Evolutionary conservation across 2,888 invertebrate species (phyloP), one percentile per base, ranked within the genome.

Genomic region (Linyphia triangularis): DNA sequence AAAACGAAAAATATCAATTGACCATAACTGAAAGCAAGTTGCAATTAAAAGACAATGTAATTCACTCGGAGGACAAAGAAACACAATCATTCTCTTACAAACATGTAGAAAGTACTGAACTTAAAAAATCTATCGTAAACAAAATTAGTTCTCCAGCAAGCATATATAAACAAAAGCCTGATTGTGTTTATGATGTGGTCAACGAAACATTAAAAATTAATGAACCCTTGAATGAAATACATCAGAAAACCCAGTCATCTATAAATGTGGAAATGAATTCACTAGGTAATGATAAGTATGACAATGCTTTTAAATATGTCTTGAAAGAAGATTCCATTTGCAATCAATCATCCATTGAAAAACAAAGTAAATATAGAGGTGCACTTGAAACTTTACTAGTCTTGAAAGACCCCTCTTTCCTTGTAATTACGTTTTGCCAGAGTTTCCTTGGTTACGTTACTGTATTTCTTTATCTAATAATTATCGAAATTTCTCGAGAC

Each of bases 401-500:
- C 9, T 43, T 72, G 22, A 22, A 24, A 24, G 51, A 72, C 22
- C 28, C 40, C 10, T 24, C 51, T 2, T 72, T 72, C 24, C 10
- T 72, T 16, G 26, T 24, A 6, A 43, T 72, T 2, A 24, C 43
- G 24, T 1, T 51, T 43, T 9, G 7, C 6, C 40, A 43, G 24
- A 43, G 72, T 26, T 2, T 24, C 2, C 16, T 16, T 10, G 24
- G n/a, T 24, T 43, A 40, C 16, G 9, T 43, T 24, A 13, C 24
- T 26, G 26, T 13, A 1, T 4, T 72, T 19, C 22, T 43, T 3
- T 16, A 6, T 10, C 40, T 43, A 1, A 43, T 26, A 10, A 10
- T 72, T 2, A 43, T 72, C 6, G 72, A 72, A 16, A 26, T 43
- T n/a, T 37, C 43, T 0, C 19, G 72, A n/a, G 72, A 72, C n/a